These are phyloP conservation scores for Andrena cerasifolii DNA, from an alignment of 1,140 invertebrate genomes.

Conservation along the genomic window DNA sequence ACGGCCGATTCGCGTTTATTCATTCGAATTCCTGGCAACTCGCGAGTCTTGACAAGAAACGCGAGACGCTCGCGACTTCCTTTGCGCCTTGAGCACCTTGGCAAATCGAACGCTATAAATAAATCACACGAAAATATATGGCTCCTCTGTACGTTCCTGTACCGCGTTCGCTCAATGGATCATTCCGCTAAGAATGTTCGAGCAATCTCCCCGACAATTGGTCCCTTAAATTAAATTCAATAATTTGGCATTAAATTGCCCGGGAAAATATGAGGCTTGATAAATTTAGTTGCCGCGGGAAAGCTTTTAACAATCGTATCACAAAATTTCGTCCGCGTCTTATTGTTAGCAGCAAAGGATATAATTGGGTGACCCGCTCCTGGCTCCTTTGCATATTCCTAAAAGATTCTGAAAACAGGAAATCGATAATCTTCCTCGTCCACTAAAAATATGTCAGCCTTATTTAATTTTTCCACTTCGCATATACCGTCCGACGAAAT, in stretches of 20 bases:
- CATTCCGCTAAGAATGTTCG: not conserved
- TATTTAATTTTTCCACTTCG: not conserved
- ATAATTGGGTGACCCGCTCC: too few species aligned
- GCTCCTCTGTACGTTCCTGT: too few species aligned
- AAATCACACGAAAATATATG: conserved; percentile 2
- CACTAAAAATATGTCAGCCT: not conserved
- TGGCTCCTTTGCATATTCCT: conserved; percentile 20
- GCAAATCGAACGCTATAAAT: conserved; percentile 49
- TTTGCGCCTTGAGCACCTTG: not conserved
- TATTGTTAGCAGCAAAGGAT: too few species aligned
- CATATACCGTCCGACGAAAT: too few species aligned
- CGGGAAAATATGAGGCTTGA: not conserved
- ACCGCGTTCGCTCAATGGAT: not conserved
- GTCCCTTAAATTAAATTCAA: not conserved
- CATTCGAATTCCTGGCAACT: conserved; percentile 67
- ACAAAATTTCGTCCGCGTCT: too few species aligned
- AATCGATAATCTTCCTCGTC: conserved; percentile 12
- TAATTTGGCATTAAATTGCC: too few species aligned
- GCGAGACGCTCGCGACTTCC: conserved; percentile 10
- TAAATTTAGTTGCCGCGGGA: too few species aligned
- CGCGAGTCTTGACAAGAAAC: conserved; percentile 35
- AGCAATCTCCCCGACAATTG: not conserved
- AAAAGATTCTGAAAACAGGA: not conserved
- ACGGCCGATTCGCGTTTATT: conserved; percentile 55
- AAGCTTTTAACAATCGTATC: too few species aligned